Evolutionary conservation across 1,140 invertebrate species (phyloP), one percentile per base, ranked within the genome.

Genomic region (Hyles euphorbiae): DNA sequence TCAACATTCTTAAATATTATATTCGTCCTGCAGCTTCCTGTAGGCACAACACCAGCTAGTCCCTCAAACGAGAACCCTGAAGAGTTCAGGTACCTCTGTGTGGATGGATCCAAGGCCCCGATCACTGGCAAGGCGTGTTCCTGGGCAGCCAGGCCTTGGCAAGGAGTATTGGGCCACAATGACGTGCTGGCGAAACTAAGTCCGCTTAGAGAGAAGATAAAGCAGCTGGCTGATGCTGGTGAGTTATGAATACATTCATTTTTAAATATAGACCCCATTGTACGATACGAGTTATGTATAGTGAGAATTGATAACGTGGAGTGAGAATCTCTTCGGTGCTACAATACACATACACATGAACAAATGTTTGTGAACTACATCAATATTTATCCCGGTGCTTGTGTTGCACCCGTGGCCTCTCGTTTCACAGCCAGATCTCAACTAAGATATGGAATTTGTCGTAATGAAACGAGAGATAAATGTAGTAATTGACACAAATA

Each of bases 121-220:
- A 81, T 95, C 2, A 91, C 90, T 1, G 92, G 90, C 10, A 91
- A 92, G n/a, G 91, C 94, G 5, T 96, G 94, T 70, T 91, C 92
- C 0, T 96, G 94, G 95, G 94, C 94, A 0, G 93, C 94, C 1
- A 89, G 94, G 55, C 94, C 94, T n/a, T 96, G 94, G 94, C 93
- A 92, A 70, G 94, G 93, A 3, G 92, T 93, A 65, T 88, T 95
- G 67, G 91, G 91, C 3, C 94, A 94, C 63, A 90, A 90, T 8
- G 90, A 91, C 36, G 83, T 92, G 2, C 83, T 92, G 7, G 90
- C 91, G 3, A 73, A 84, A 3, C 67, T 91, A 8, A 68, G 81
- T 9, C 85, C 85, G 2, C 60, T 89, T 51, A 82, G 78, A 48
- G 84, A 86, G 59, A 89, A 88, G 67, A 76, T 88, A 3, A 87